Evolutionary conservation across 2,888 invertebrate genomes (phyloP).

Genomic region (Phymatocera aterrima): DNA sequence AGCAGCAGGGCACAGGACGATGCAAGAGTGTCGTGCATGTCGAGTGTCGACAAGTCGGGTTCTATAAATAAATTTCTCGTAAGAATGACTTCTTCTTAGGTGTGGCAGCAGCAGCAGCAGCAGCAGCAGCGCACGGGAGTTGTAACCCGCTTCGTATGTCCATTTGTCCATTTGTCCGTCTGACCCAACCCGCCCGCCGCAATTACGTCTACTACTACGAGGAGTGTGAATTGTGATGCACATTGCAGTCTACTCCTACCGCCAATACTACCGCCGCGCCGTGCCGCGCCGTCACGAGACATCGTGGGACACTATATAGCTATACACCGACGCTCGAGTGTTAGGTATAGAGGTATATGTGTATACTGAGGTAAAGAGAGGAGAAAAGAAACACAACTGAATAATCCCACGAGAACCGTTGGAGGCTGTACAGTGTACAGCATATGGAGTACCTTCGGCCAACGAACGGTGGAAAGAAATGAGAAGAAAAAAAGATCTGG

Average conservation of each 20-base stretch:
- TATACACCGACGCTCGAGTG: too few relatives aligned
- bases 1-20: not conserved
- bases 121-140: not conserved
- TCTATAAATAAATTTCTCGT: slow-evolving; percentile 61
- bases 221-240: slow-evolving; percentile 12
- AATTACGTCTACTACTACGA: slow-evolving; percentile 20
- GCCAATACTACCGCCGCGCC: not conserved
- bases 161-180: not conserved
- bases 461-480: not conserved
- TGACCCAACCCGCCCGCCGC: not conserved
- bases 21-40: slow-evolving; percentile 1
- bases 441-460: not conserved
- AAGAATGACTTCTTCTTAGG: slow-evolving; percentile 21
- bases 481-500: not conserved
- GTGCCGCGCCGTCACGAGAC: too few relatives aligned
- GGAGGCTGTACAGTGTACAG: not conserved
- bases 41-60: slow-evolving; percentile 58
- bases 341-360: too few relatives aligned
- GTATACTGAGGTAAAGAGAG: not conserved
- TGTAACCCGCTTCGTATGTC: not conserved
- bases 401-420: not conserved
- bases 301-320: too few relatives aligned
- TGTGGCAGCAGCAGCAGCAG: not conserved
- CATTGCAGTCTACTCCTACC: slow-evolving; percentile 18
- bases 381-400: not conserved